Evolutionary conservation across 2,113 vertebrate species (phyloP), one percentile per base, ranked within the genome.

Genomic region (Vulpes lagopus): DNA sequence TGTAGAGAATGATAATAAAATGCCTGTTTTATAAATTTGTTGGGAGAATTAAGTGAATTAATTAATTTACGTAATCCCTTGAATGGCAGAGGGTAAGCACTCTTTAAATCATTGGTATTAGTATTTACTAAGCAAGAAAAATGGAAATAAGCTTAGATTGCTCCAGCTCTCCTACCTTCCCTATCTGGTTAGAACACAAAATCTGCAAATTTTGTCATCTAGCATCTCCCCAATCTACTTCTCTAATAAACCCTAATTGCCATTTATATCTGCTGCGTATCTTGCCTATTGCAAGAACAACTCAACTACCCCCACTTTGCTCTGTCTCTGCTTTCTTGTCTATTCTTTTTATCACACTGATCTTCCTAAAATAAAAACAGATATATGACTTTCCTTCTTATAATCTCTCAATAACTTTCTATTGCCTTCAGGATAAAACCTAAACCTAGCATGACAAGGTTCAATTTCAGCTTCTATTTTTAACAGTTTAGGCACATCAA

Each of bases 381-480:
- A 82, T 71, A 43, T 57, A 30, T 53, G 19, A 76, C 19, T 79
- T 78, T 2, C 23, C 5, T 64, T 20, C 16, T 22, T 94, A 17
- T 43, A 35, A 80, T 93, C 35, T 95, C 32, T 67, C 53, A 92
- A 30, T 27, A 87, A 43, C 22, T 91, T 57, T 95, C 11, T n/a
- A 15, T 20, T 60, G 38, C 7, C 5, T 55, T 85, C 30, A 74
- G 23, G 23, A 85, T 51, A 92, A 81, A 85, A 89, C 3, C 8
- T 81, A 69, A 95, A 53, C 25, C 11, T 23, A 27, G 14, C 59
- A n/a, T 17, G 16, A 64, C 19, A 65, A 69, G 27, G 51, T 59
- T 96, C 43, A 87, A 55, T 92, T 96, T 95, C 15, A 84, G 57
- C 20, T 86, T 67, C 25, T 88, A 57, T 60, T 89, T 76, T 60